Conservation (phyloP, 2,113 vertebrate genomes). For the Amia ocellicauda region DNA sequence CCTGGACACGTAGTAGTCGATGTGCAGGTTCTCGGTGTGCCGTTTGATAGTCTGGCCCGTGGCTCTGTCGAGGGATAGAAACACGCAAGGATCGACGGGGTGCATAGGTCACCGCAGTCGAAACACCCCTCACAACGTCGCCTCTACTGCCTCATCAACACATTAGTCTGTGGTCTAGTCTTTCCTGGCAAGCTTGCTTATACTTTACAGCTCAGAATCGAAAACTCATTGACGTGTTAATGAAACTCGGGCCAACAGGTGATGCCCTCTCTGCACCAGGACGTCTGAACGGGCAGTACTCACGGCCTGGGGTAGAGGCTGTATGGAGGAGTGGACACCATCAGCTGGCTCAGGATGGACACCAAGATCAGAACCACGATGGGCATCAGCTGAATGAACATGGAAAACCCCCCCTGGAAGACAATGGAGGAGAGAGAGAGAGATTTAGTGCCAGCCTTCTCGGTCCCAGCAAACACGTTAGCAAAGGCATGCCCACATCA, state of each 20-base stretch:
- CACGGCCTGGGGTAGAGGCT: constrained; percentile 92
- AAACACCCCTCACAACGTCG: too few species aligned
- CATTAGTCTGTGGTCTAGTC: too few species aligned
- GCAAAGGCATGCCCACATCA: background rate
- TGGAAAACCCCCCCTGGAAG: constrained; percentile 90
- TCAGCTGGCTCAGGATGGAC: constrained; percentile 91
- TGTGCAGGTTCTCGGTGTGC: constrained; percentile 84
- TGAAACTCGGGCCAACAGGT: too few species aligned
- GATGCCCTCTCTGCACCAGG: too few species aligned
- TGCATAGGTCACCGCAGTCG: too few species aligned
- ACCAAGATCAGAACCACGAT: constrained; percentile 92
- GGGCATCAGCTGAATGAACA: constrained; percentile 96
- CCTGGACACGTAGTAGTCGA: constrained; percentile 86
- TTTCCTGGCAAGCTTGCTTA: too few species aligned
- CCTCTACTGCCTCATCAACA: too few species aligned
- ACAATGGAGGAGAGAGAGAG: constrained; percentile 36
- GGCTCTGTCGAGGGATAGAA: constrained; percentile 59
- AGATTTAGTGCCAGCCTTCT: background rate
- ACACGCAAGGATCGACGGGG: background rate
- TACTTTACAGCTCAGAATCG: too few species aligned
- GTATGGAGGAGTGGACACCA: constrained; percentile 93
- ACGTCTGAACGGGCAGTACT: too few species aligned
- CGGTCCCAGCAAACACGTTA: background rate
- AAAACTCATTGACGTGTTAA: too few species aligned
- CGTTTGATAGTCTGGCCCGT: constrained; percentile 88